phyloP scores from a whole-genome alignment of 2,113 vertebrate species.

The Apus apus region DNA sequence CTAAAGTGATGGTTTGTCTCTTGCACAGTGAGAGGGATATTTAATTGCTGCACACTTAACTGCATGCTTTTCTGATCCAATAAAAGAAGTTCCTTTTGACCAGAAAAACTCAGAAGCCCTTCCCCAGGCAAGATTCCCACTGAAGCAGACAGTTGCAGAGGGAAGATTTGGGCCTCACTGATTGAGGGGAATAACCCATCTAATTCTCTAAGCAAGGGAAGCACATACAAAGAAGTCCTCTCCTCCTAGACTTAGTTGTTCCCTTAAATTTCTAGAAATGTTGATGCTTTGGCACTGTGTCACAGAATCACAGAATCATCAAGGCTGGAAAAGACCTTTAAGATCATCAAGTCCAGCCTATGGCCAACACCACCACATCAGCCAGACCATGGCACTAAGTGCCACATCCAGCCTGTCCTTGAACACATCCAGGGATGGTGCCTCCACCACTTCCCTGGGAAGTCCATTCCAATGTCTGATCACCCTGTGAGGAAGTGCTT shows the following conservation, averaged over 20 bases:
- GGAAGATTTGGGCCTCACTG: neutral
- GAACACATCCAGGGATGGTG: no score
- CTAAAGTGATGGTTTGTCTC: conserved; percentile 24
- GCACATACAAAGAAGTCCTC: neutral
- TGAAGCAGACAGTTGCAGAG: neutral
- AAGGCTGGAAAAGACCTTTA: no score
- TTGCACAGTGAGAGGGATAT: conserved; percentile 22
- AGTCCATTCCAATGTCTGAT: no score
- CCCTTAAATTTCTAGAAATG: neutral
- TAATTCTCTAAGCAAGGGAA: neutral
- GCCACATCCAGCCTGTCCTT: no score
- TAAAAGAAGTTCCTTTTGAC: conserved; percentile 19
- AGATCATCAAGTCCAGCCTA: no score
- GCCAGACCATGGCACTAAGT: no score
- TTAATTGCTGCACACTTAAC: conserved; percentile 27
- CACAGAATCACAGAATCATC: no score
- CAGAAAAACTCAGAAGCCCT: neutral
- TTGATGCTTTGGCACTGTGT: neutral
- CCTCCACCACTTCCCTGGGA: no score
- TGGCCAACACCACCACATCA: no score
- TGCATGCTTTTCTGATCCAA: conserved; percentile 27
- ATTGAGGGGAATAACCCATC: neutral
- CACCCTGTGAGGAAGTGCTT: no score
- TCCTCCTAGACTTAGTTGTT: neutral
- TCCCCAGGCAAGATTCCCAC: neutral